Percentiles rank a stretch among this genome's conserved stretches.
phyloP scores from a whole-genome alignment of 2,797 vertebrate genomes.

The Syncerus caffer region DNA sequence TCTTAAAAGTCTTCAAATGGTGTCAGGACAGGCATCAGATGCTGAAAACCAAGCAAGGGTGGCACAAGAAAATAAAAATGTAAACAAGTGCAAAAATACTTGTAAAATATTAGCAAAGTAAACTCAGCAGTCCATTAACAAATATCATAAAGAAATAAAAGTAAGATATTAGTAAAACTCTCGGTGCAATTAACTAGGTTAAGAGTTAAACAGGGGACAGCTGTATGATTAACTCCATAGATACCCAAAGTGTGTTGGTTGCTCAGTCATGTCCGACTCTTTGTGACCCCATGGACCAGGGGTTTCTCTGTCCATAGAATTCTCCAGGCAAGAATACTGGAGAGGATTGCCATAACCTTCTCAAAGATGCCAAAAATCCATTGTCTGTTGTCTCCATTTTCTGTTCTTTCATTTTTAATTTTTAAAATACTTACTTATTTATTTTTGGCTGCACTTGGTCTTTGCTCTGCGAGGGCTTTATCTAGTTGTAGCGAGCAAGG shows the following conservation, averaged over 20 bases:
- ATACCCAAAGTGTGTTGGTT: not conserved
- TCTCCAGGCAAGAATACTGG: not conserved
- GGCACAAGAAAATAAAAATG: not conserved
- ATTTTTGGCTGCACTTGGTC: not conserved
- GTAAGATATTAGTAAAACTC: not conserved
- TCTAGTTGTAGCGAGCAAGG: accelerated
- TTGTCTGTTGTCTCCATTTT: not conserved
- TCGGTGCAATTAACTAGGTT: not conserved
- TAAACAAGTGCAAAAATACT: not conserved
- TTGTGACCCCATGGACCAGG: not conserved
- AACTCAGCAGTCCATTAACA: not conserved
- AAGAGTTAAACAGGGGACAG: not conserved
- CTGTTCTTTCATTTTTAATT: not conserved
- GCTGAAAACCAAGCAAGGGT: not conserved
- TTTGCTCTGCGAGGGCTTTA: not conserved
- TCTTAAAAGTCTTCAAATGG: not conserved
- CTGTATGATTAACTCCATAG: not conserved
- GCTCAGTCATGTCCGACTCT: not conserved
- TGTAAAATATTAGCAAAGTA: not conserved
- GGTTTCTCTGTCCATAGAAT: not conserved
- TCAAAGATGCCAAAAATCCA: not conserved
- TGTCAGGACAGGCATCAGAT: not conserved
- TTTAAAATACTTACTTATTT: not conserved
- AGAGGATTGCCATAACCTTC: not conserved
- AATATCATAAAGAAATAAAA: not conserved